phyloP scores from a whole-genome alignment of 1,140 invertebrate species.

The Pectinophora gossypiella region DNA sequence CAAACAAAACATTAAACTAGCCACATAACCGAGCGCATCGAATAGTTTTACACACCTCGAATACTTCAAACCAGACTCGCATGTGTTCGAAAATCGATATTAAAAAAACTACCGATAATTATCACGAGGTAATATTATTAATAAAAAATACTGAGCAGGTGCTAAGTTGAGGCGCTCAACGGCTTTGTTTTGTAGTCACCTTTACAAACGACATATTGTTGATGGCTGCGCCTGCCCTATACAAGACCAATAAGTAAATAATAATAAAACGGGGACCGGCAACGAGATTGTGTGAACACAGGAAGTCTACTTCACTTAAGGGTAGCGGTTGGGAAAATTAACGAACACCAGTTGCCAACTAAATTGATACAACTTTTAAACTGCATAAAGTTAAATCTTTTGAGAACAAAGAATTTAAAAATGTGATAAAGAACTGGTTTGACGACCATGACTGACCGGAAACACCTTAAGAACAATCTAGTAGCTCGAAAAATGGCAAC shows the following conservation, averaged over 20 bases:
- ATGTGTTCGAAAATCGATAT: not conserved
- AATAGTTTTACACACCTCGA: constrained; percentile 14
- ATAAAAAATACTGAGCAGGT: constrained; percentile 52
- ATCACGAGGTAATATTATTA: constrained; percentile 16
- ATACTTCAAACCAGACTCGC: not conserved
- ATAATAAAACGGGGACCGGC: constrained; percentile 49
- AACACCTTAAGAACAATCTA: not conserved
- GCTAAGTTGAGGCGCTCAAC: constrained; percentile 47
- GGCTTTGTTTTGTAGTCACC: constrained; percentile 66
- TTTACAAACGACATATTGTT: constrained; percentile 65
- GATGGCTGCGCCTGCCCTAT: constrained; percentile 53
- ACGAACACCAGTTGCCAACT: constrained; percentile 8
- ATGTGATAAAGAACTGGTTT: not conserved
- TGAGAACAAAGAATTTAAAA: not conserved
- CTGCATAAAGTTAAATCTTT: not conserved
- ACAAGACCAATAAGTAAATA: constrained; percentile 63
- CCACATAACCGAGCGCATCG: constrained; percentile 43
- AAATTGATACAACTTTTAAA: not conserved
- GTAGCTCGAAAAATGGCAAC: not conserved
- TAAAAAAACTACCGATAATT: constrained; percentile 10
- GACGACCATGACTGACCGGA: not conserved
- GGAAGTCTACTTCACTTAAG: constrained; percentile 48
- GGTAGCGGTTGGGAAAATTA: constrained; percentile 21
- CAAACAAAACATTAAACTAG: constrained; percentile 63
- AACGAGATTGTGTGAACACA: constrained; percentile 44